phyloP scores from a whole-genome alignment of 2,888 invertebrate species.

The Caenorhabditis uteleia region DNA sequence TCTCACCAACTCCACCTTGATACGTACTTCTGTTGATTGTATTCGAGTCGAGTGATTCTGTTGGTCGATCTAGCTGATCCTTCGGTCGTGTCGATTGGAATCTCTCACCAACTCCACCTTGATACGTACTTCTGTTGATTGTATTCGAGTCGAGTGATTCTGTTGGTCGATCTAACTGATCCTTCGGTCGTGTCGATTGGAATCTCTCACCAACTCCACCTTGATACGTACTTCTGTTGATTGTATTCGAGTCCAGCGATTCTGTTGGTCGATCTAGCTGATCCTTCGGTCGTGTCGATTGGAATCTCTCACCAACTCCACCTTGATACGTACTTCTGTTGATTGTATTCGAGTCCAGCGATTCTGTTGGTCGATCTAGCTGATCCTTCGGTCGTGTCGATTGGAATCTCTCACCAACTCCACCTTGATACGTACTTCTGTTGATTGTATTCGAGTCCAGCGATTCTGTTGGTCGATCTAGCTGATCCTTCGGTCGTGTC shows the following conservation, averaged over 20 bases:
- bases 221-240: slow-evolving; percentile 14
- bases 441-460: slow-evolving; percentile 10
- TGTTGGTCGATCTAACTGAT: slow-evolving; percentile 7
- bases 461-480: slow-evolving; percentile 9
- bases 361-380: slow-evolving; percentile 8
- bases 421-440: slow-evolving; percentile 13
- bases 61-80: slow-evolving; percentile 9
- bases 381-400: slow-evolving; percentile 8
- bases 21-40: slow-evolving; percentile 13
- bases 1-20: slow-evolving; percentile 11
- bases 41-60: slow-evolving; percentile 3
- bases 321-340: slow-evolving; percentile 13
- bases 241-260: slow-evolving; percentile 5
- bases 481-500: slow-evolving; percentile 6
- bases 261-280: slow-evolving; percentile 9
- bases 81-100: slow-evolving; percentile 7
- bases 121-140: slow-evolving; percentile 11
- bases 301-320: slow-evolving; percentile 8
- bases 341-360: slow-evolving; percentile 9
- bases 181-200: slow-evolving; percentile 7
- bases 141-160: slow-evolving; percentile 7
- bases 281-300: slow-evolving; percentile 8
- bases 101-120: slow-evolving; percentile 11
- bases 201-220: slow-evolving; percentile 9
- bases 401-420: slow-evolving; percentile 7